Evolutionary conservation across 2,797 vertebrate genomes (phyloP).

Genomic region (Delichon dasypus): DNA sequence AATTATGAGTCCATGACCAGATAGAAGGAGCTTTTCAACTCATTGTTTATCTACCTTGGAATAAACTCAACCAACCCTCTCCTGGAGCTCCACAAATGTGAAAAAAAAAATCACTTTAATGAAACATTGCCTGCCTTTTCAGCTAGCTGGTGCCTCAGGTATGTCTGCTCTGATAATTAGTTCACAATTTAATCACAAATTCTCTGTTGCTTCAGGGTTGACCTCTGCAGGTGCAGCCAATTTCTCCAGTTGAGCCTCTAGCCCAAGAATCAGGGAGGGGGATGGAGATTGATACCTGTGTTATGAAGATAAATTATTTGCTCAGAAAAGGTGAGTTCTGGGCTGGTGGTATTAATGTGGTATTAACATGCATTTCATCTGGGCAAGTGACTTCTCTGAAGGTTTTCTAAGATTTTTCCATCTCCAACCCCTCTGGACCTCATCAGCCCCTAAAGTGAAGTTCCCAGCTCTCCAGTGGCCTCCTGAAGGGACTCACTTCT

Average conservation of each 20-base stretch:
- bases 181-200: not conserved
- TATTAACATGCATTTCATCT: not conserved
- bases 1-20: not conserved
- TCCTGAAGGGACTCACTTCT: not conserved
- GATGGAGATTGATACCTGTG: not conserved
- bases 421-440: not conserved
- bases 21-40: not conserved
- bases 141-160: not conserved
- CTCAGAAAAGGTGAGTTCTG: not conserved
- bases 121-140: not conserved
- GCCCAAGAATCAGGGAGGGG: not conserved
- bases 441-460: not conserved
- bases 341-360: not conserved
- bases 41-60: not conserved
- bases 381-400: not conserved
- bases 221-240: not conserved
- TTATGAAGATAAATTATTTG: not conserved
- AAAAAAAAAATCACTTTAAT: not conserved
- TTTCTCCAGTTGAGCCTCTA: not conserved
- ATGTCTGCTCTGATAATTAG: not conserved
- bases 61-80: not conserved
- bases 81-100: not conserved
- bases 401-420: not conserved
- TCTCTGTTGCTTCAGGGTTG: not conserved
- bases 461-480: not conserved